phyloP scores from a whole-genome alignment of 2,888 invertebrate genomes.

The Epinotia brunnichana region DNA sequence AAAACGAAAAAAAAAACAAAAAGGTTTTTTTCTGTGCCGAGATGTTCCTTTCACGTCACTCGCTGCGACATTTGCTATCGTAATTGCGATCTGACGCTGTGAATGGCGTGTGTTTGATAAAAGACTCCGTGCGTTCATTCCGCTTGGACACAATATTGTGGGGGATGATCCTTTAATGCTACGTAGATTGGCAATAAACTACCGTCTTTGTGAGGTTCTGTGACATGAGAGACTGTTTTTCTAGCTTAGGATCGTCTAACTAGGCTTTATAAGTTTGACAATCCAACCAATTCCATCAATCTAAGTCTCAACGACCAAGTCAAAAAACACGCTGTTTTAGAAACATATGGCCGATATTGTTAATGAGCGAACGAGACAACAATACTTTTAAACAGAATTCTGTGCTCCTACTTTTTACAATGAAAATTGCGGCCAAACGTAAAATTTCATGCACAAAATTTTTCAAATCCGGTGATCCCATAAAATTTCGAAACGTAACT shows the following conservation, averaged over 20 bases:
- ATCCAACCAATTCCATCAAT: no score
- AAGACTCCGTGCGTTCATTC: constrained; percentile 47
- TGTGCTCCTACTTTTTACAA: no score
- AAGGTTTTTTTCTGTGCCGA: constrained; percentile 53
- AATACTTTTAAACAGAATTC: no score
- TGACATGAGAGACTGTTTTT: constrained; percentile 19
- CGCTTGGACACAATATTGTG: constrained; percentile 44
- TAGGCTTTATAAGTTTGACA: no score
- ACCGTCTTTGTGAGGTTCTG: constrained; percentile 16
- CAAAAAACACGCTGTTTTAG: no score
- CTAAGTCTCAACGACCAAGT: no score
- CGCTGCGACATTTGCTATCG: constrained; percentile 58
- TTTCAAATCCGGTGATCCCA: no score
- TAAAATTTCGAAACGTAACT: no score
- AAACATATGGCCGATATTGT: no score
- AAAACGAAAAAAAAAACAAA: constrained; percentile 47
- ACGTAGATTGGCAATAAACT: constrained; percentile 42
- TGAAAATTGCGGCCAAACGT: no score
- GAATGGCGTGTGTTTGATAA: constrained; percentile 57
- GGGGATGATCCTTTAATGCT: constrained; percentile 44
- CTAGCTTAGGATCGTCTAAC: constrained; percentile 2
- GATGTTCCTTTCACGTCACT: constrained; percentile 58
- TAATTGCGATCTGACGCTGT: constrained; percentile 63
- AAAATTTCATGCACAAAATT: no score
- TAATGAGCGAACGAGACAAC: no score